Percentiles rank a stretch among this genome's conserved stretches.
phyloP scores from a whole-genome alignment of 92 coral and sea anemone species.

The Zoanthus solanderi region DNA sequence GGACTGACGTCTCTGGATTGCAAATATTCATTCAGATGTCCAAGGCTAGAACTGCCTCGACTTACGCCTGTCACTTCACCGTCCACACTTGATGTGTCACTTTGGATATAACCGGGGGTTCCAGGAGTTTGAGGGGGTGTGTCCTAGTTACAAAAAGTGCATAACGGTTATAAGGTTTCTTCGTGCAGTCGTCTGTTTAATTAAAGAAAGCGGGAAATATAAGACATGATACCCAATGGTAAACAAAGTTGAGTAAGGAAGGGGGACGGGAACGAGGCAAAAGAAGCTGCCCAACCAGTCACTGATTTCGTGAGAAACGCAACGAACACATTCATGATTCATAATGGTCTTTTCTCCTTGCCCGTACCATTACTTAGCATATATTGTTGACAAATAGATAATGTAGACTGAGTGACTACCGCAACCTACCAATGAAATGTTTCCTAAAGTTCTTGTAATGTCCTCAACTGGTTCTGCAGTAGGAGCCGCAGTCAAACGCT shows the following conservation, averaged over 20 bases:
- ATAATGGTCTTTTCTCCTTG: constrained; percentile 40
- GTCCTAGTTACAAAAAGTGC: constrained; percentile 42
- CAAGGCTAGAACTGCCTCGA: constrained; percentile 41
- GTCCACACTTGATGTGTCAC: constrained; percentile 41
- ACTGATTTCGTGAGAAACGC: constrained; percentile 29
- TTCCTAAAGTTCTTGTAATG: constrained; percentile 46
- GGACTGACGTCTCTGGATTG: constrained; percentile 40
- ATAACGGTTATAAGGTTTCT: constrained; percentile 25
- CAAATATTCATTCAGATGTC: constrained; percentile 44
- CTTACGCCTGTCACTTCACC: constrained; percentile 31
- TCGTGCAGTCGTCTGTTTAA: constrained; percentile 37
- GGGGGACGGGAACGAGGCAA: constrained; percentile 27
- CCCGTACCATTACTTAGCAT: constrained; percentile 28
- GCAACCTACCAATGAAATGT: constrained; percentile 50
- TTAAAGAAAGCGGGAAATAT: constrained; percentile 28
- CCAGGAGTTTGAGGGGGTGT: constrained; percentile 52
- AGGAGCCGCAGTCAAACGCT: constrained; percentile 51
- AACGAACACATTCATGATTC: constrained; percentile 23
- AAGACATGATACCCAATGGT: constrained; percentile 27
- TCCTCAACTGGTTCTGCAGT: constrained; percentile 45
- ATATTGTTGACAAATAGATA: constrained; percentile 33
- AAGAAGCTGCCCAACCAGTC: constrained; percentile 33
- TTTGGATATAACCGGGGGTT: constrained; percentile 44
- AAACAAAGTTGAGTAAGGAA: constrained; percentile 35
- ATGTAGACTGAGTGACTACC: constrained; percentile 41